Conservation (phyloP, 2,797 vertebrate genomes). For the Stomatorhinus walkeri region DNA sequence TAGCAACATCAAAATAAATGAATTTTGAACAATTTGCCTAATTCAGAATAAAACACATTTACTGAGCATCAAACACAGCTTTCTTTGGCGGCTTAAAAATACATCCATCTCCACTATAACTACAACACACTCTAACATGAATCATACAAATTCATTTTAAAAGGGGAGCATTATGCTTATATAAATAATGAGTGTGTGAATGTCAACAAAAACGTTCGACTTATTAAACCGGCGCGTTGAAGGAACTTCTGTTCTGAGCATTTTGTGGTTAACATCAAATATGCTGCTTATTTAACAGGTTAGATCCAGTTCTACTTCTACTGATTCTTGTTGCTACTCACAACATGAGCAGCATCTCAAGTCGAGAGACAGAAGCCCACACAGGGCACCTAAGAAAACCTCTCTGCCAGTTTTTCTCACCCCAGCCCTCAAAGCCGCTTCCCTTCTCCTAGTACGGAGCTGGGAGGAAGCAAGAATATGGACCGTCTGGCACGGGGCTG, state of each 20-base stretch:
- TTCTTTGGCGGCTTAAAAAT: not conserved
- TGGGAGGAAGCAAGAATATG: not conserved
- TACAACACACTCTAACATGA: not conserved
- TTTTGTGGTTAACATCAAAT: not conserved
- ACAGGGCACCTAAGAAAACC: not conserved
- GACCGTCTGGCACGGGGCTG: not conserved
- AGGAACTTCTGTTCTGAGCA: not conserved
- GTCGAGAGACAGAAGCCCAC: not conserved
- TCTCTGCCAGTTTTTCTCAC: not conserved
- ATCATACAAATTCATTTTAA: not conserved
- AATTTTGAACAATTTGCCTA: not conserved
- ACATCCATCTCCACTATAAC: not conserved
- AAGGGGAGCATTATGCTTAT: not conserved
- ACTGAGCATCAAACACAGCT: slow-evolving; percentile 5
- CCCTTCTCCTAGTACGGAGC: not conserved
- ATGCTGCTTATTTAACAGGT: not conserved
- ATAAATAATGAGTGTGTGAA: not conserved
- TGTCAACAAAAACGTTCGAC: not conserved
- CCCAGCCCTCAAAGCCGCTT: not conserved
- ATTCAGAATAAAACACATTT: not conserved
- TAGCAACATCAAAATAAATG: not conserved
- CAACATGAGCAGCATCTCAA: not conserved
- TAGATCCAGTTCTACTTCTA: not conserved
- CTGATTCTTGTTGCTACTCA: not conserved
- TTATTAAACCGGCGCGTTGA: not conserved